Conservation (phyloP, 2,113 vertebrate species). For the Tympanuchus pallidicinctus region DNA sequence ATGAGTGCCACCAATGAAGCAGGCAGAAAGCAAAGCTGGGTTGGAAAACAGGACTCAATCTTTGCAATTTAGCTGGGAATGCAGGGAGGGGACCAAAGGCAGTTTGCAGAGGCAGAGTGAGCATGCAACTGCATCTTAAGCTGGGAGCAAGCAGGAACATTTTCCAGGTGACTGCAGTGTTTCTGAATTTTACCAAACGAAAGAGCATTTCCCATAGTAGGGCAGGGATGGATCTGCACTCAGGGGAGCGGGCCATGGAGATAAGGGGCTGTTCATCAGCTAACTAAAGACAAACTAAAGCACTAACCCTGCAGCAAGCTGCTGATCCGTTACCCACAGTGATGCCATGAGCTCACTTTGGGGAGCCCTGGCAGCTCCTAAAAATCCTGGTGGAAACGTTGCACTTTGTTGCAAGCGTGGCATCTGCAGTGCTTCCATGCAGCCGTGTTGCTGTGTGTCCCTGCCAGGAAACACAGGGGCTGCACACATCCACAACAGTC, state of each 20-base stretch:
- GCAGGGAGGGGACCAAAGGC: background rate
- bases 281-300: background rate
- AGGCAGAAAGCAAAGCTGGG: fast-evolving
- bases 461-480: background rate
- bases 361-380: background rate
- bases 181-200: background rate
- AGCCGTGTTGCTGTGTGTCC: background rate
- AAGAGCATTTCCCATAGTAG: background rate
- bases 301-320: background rate
- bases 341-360: background rate
- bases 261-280: background rate
- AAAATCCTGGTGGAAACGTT: background rate
- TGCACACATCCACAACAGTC: constrained; percentile 37
- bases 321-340: background rate
- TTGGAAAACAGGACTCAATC: background rate
- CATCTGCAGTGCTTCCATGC: too few species aligned
- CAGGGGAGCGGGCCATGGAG: background rate
- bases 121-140: background rate
- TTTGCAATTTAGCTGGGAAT: background rate
- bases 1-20: background rate
- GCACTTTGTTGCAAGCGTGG: too few species aligned
- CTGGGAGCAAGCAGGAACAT: background rate
- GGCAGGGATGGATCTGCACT: constrained; percentile 6
- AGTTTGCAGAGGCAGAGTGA: background rate
- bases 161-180: background rate